A percentile compares a stretch with the other conserved stretches of the same genome.
Conservation (phyloP, 2,888 invertebrate genomes). For the Leptarthrus brevirostris region DNA sequence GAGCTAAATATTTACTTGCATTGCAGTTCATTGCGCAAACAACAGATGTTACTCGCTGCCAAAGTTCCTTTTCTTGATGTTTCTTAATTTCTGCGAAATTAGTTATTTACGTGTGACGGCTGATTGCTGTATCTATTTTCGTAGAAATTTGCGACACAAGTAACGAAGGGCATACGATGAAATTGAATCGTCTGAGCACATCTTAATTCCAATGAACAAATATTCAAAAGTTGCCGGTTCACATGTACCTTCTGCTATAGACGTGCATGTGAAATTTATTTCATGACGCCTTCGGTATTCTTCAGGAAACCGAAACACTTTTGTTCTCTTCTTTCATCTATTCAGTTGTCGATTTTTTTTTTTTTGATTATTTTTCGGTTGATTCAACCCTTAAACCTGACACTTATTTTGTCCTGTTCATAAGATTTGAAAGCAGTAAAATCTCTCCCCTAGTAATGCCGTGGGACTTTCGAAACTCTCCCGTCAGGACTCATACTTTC, state of each 20-base stretch:
- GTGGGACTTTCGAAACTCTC: constrained; percentile 12
- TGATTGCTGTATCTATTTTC: constrained; percentile 5
- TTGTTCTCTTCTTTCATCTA: neutral
- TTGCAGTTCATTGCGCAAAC: neutral
- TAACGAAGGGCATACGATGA: neutral
- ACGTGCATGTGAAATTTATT: too few relatives aligned
- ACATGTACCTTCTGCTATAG: too few relatives aligned
- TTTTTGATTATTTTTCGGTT: constrained; percentile 18
- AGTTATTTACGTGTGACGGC: constrained; percentile 5
- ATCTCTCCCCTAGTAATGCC: neutral
- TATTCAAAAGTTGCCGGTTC: too few relatives aligned
- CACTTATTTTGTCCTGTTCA: constrained; percentile 1
- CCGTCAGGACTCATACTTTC: constrained; percentile 9
- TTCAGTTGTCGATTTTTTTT: constrained; percentile 38
- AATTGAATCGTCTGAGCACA: neutral
- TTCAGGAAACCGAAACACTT: too few relatives aligned
- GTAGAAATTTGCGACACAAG: neutral
- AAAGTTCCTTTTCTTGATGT: neutral
- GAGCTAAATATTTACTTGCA: neutral
- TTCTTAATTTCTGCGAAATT: neutral
- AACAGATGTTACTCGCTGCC: neutral
- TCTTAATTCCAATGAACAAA: too few relatives aligned
- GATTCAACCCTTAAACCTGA: constrained; percentile 23
- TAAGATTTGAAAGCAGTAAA: neutral
- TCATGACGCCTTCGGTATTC: too few relatives aligned